Base-by-base conservation (phyloP, 2,888 invertebrate genomes). In the Catotricha subobsoleta region DNA sequence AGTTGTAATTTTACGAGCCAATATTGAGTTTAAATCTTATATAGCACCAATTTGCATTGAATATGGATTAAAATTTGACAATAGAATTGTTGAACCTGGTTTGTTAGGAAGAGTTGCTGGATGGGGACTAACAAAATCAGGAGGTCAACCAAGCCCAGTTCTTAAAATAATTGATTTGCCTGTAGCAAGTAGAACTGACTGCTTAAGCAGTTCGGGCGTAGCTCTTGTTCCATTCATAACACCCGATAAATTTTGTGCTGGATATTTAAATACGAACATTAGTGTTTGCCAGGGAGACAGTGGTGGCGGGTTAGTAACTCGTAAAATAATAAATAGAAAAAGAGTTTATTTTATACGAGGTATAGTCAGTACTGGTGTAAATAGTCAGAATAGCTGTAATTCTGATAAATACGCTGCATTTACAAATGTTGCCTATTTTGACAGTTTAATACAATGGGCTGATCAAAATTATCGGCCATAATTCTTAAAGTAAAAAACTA, bases 11-110 rank as follows among this genome's bases (percentile, higher is more conserved):
- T 44, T 60, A 18, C 47, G 48, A 30, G 46, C 47, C n/a, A 37
- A 44, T 10, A 52, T 64, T 25, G 44, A 41, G 10, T 51, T 57
- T 28, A 52, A 55, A 2, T 44, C 47, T 27, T 49, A 54, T 10
- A 55, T 62, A 8, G 55, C 55, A 42, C 59, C 60, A n/a, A 54
- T 62, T 9, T 64, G 64, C 45, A 47, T 56, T 3, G 52, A 54
- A 18, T 52, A 51, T 50, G 37, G 47, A 36, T 43, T 42, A n/a
- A n/a, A 16, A 3, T 48, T 33, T 20, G 46, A 42, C 21, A 41
- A 47, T 2, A 41, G 44, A 15, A 35, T 33, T 2, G 42, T 42
- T 4, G 29, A 15, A 28, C 16, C 35, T 12, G 42, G 37, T 2
- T 33, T 15, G 36, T 27, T 18, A 2, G 51, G 50, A 1, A 33